Base-by-base conservation (phyloP, 1,140 invertebrate species). In the Pararge aegeria region DNA sequence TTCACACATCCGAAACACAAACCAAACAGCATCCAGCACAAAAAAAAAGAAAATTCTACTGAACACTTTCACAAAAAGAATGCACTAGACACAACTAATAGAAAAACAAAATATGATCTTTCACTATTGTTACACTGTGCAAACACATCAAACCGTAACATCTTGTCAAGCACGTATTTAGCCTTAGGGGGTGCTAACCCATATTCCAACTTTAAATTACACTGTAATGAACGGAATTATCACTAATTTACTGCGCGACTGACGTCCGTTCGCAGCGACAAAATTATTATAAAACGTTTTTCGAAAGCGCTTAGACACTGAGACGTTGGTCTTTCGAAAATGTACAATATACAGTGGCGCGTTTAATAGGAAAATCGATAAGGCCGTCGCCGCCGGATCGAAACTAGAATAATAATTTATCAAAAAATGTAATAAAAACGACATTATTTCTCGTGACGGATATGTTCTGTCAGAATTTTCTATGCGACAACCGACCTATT, bases 391-490 rank as follows among this genome's bases (percentile, higher is more conserved):
- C 70, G 73, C 73, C 70, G 78, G 76, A 79, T 79, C 74, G 70
- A 80, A 87, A 83, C 81, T 86, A 81, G 72, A 83, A 87, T 85
- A 80, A 85, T 86, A 87, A 87, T 89, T 89, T 87, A 89, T 89
- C 86, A 87, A 89, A 89, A 89, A 87, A 89, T 89, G 81, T 87
- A 89, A 89, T 89, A 87, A 89, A 87, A 89, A 87, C 83, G 83
- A 87, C 87, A 89, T 89, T 81, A 89, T 89, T 88, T 87, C 79
- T 85, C 78, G 77, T 86, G 84, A 85, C 76, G 78, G 81, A 75
- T 72, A 56, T 64, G 75, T 83, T 68, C 87, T 89, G 87, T 89
- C 87, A 89, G 81, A 89, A 84, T 89, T 87, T 86, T 85, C 83
- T 89, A 79, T 71, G 75, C 70, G 61, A 62, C 73, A 56, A 77